Percentiles rank a stretch among this genome's conserved stretches.
Conservation (phyloP, 1,140 invertebrate species). For the Oppia nitens region DNA sequence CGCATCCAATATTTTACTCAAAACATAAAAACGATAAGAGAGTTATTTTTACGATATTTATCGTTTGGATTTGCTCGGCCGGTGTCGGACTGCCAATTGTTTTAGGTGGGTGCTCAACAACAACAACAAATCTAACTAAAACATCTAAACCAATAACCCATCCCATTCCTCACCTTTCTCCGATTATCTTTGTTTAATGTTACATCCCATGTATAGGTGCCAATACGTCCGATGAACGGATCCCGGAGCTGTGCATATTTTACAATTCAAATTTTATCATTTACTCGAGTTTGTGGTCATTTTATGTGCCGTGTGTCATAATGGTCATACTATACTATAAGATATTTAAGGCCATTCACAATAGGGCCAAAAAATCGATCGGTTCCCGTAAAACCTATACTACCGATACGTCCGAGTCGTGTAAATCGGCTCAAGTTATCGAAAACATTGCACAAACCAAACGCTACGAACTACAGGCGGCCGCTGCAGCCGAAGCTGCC, state of each 20-base stretch:
- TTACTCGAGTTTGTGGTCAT: conserved; percentile 90
- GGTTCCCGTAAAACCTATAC: neutral
- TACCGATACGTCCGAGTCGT: neutral
- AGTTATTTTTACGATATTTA: conserved; percentile 82
- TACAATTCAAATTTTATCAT: conserved; percentile 97
- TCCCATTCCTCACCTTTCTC: too few relatives aligned
- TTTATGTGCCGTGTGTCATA: conserved; percentile 96
- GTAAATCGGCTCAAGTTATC: conserved; percentile 4
- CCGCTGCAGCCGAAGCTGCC: neutral
- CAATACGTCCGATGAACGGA: conserved; percentile 19
- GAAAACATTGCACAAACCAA: conserved; percentile 11
- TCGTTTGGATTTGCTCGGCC: conserved; percentile 89
- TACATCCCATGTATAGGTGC: too few relatives aligned
- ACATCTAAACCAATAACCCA: neutral
- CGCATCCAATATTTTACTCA: conserved; percentile 94
- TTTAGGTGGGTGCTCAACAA: conserved; percentile 74
- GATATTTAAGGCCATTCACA: conserved; percentile 80
- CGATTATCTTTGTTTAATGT: too few relatives aligned
- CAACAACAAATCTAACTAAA: conserved; percentile 27
- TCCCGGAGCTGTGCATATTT: conserved; percentile 52
- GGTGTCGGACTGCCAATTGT: conserved; percentile 95
- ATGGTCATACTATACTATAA: conserved; percentile 98
- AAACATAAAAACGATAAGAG: conserved; percentile 93
- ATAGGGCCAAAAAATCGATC: conserved; percentile 55
- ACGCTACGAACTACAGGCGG: neutral